Evolutionary conservation across 2,888 invertebrate species (phyloP).

Genomic region (Nymphalis c-album): DNA sequence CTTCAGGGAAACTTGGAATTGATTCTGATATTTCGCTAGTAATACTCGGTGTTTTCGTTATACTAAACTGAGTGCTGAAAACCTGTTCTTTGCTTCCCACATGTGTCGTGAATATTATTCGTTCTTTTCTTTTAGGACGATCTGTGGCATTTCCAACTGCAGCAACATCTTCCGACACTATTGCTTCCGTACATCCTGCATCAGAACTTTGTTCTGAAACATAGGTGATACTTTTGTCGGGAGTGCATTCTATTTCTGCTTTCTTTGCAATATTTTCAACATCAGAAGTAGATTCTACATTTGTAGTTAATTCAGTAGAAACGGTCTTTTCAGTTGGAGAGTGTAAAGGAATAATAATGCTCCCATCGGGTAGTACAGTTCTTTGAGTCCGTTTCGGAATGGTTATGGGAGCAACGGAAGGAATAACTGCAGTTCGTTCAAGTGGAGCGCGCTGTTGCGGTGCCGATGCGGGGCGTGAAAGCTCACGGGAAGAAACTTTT

Average conservation of each 20-base stretch:
- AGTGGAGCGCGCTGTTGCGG: constrained; percentile 50
- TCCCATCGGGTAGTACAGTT: constrained; percentile 79
- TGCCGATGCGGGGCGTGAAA: constrained; percentile 45
- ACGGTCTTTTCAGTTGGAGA: constrained; percentile 68
- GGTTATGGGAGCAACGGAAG: constrained; percentile 30
- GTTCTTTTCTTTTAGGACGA: constrained; percentile 55
- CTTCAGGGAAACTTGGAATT: constrained; percentile 77
- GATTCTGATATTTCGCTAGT: constrained; percentile 82
- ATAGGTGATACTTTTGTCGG: constrained; percentile 20
- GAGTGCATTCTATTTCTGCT: constrained; percentile 23
- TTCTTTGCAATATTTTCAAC: constrained; percentile 1
- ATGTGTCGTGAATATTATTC: constrained; percentile 85
- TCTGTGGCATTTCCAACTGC: constrained; percentile 40
- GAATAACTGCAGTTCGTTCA: constrained; percentile 47
- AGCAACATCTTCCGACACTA: constrained; percentile 28
- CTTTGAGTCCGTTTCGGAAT: constrained; percentile 64
- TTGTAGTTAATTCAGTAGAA: constrained; percentile 19
- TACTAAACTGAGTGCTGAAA: constrained; percentile 84
- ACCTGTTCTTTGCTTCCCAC: constrained; percentile 86
- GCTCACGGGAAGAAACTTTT: constrained; percentile 43
- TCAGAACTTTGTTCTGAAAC: constrained; percentile 2
- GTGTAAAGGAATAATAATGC: constrained; percentile 80
- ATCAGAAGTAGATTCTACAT: constrained; percentile 14
- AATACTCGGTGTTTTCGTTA: constrained; percentile 84
- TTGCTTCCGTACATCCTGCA: constrained; percentile 3